These are phyloP conservation scores for Oceanites oceanicus DNA, from an alignment of 2,113 vertebrate species.

Conservation along the genomic window DNA sequence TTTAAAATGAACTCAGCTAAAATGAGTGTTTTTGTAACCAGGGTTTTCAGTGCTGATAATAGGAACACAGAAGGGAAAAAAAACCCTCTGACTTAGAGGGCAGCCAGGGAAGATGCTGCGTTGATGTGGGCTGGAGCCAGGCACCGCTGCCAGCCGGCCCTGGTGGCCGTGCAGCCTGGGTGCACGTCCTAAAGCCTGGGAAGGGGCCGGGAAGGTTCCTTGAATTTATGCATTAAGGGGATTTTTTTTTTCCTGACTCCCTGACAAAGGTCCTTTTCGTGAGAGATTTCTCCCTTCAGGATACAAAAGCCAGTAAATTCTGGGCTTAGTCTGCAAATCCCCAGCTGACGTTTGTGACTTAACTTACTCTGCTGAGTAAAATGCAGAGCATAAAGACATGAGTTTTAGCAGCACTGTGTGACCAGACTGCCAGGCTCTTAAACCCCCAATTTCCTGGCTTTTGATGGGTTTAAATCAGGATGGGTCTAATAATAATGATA, in stretches of 20 bases:
- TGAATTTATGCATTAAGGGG: not conserved
- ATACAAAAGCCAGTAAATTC: not conserved
- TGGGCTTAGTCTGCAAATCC: constrained; percentile 6
- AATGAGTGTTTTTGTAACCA: not conserved
- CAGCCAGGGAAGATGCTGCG: not conserved
- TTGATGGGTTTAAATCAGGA: constrained; percentile 31
- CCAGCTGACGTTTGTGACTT: not conserved
- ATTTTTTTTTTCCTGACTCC: not conserved
- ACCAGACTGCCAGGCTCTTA: constrained; percentile 27
- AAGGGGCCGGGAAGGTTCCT: not conserved
- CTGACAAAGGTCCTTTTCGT: not conserved
- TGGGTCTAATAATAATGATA: constrained; percentile 32
- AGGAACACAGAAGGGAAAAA: not conserved
- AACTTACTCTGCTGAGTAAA: not conserved
- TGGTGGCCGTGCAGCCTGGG: not conserved
- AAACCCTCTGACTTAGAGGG: not conserved
- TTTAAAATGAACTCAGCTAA: constrained; percentile 37
- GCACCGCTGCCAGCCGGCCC: not conserved
- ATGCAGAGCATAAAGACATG: accelerated
- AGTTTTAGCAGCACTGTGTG: not conserved
- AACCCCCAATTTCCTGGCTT: constrained; percentile 51
- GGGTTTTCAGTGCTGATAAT: not conserved
- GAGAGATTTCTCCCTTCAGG: not conserved
- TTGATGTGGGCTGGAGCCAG: not conserved
- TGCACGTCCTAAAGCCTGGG: not conserved